Evolutionary conservation across 2,797 vertebrate genomes (phyloP), one percentile per base, ranked within the genome.

Genomic region (Coendou prehensilis): DNA sequence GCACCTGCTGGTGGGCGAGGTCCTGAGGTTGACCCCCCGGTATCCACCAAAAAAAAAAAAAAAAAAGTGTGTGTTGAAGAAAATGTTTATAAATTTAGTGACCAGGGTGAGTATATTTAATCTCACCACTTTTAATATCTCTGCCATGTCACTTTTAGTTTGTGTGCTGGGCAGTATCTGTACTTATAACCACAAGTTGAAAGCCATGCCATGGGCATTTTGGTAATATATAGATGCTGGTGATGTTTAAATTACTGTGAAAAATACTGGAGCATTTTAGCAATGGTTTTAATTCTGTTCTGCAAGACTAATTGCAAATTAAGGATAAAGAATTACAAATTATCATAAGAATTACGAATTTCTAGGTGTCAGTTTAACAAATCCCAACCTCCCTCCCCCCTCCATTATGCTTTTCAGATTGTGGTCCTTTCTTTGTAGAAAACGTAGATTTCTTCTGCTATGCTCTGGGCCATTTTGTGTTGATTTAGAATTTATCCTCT

Each of bases 401-500:
- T 6, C 2, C 18, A 20, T 67, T 2, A 20, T 76, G n/a, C 57
- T 78, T 96, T 83, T 89, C 52, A 94, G 75, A 33, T 78, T n/a
- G 11, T 61, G 80, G 71, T 93, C 89, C 23, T 97, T 94, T 59
- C 73, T 95, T 56, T 37, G 81, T 47, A 78, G 89, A 76, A 63
- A 95, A 63, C 0, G 5, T 75, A 91, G 15, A 67, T 92, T 95
- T 94, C 23, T 69, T 73, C 71, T 92, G 41, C 45, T 37, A 0
- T 88, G 82, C 79, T 79, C 47, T 83, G 92, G 87, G 87, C 61
- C 80, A 30, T 83, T 94, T 85, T 57, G 57, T 97, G 93, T 96
- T 97, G 94, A 80, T 86, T 84, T 81, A 95, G 92, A 76, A 41
- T 80, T 96, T 96, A 84, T 93, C 63, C 52, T 93, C n/a, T 95